A percentile compares a stretch with the other conserved stretches of the same genome.
These are phyloP conservation scores for Orchestia grillus DNA, from an alignment of 1,140 invertebrate species.

Conservation along the genomic window DNA sequence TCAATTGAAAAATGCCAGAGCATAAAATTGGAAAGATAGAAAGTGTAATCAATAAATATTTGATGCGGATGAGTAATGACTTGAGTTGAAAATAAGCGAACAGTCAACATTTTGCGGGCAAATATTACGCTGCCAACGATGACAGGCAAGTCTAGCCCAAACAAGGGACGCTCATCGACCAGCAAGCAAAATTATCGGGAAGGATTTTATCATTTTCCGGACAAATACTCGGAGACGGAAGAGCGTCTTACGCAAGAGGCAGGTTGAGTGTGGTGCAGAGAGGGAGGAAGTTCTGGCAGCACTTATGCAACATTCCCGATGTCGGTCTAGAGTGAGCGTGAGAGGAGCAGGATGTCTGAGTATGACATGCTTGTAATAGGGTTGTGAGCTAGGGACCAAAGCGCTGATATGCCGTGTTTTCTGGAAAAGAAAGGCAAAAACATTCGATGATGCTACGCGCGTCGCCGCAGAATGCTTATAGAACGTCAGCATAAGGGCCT, in stretches of 20 bases:
- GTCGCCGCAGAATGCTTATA: neutral
- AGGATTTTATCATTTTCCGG: neutral
- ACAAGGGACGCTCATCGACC: neutral
- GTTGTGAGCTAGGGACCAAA: neutral
- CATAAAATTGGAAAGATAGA: neutral
- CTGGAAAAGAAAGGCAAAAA: neutral
- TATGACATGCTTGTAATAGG: neutral
- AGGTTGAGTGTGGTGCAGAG: neutral
- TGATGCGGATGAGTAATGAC: neutral
- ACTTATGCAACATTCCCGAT: neutral
- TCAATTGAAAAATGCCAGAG: neutral
- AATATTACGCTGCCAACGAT: neutral
- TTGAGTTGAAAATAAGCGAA: neutral
- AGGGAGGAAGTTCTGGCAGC: neutral
- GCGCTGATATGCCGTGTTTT: neutral
- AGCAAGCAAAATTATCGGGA: neutral
- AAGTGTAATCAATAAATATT: neutral
- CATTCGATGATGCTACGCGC: neutral
- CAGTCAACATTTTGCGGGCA: neutral
- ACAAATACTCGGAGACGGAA: neutral
- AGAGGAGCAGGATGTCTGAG: neutral
- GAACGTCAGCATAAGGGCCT: neutral
- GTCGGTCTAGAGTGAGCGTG: neutral
- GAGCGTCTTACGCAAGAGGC: constrained; percentile 1
- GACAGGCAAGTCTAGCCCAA: neutral